Percentiles rank a stretch among this genome's conserved stretches.
Evolutionary conservation across 1,140 invertebrate species (phyloP).

Genomic region (Nomia melanderi): DNA sequence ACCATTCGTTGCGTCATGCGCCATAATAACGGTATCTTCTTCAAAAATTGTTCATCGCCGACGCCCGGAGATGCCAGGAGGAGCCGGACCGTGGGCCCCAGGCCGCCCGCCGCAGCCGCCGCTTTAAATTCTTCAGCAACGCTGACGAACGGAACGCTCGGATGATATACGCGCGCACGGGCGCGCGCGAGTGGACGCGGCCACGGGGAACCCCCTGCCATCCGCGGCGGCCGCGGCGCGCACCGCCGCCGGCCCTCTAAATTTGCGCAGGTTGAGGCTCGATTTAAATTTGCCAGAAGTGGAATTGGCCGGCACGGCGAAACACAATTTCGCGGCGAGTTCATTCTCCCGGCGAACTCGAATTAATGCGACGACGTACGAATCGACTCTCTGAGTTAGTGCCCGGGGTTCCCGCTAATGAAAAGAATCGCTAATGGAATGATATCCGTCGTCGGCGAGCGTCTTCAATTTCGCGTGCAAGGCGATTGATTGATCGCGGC

Average conservation of each 20-base stretch:
- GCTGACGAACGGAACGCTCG: constrained; percentile 64
- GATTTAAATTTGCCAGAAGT: constrained; percentile 71
- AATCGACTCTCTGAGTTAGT: constrained; percentile 63
- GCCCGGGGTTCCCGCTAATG: constrained; percentile 15
- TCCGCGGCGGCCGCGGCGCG: background rate
- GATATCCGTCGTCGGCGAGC: too few species aligned
- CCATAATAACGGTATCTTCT: constrained; percentile 75
- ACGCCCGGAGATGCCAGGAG: constrained; percentile 23
- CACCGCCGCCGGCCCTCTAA: constrained; percentile 66
- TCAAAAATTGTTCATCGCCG: constrained; percentile 64
- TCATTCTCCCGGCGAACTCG: constrained; percentile 70
- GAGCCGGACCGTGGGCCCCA: constrained; percentile 8
- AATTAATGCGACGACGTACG: constrained; percentile 68
- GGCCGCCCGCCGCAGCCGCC: background rate
- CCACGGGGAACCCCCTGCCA: background rate
- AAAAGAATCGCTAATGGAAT: constrained; percentile 32
- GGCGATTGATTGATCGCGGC: too few species aligned
- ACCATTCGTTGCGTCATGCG: constrained; percentile 75
- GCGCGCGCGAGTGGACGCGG: constrained; percentile 16
- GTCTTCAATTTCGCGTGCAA: too few species aligned
- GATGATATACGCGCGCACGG: constrained; percentile 60
- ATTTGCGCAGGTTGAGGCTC: constrained; percentile 65
- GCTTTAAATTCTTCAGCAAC: constrained; percentile 59
- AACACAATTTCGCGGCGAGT: constrained; percentile 72
- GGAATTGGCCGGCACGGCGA: constrained; percentile 70